Evolutionary conservation across 92 coral and sea anemone species (phyloP), one percentile per base, ranked within the genome.

Genomic region (Scolanthus callimorphus): DNA sequence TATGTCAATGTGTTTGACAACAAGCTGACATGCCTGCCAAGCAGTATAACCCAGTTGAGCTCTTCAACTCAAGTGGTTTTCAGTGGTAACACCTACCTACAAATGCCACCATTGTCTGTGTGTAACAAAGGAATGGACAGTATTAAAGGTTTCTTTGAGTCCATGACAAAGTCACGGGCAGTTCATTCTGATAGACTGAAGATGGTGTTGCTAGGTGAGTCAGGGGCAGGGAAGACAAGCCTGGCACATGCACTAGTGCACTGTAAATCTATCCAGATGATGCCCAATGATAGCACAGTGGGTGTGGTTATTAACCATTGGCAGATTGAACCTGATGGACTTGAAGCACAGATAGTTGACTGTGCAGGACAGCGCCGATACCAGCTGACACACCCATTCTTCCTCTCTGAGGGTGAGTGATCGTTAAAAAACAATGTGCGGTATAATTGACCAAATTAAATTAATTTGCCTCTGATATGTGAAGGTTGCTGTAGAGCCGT

Each of bases 331-430:
- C 71, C 76, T 1, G 75, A 73, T 57, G 98, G 88, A 3, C 53
- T 92, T 15, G 83, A 88, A 51, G 83, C 85, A 28, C 72, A 85
- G 39, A 79, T 92, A 34, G 90, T 84, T 39, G 98, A 92, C 62
- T 89, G 89, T 63, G 98, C 98, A 20, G 98, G 98, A 19, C 96
- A 92, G 34, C 85, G 89, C 24, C 65, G 88, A 10, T 92, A 92
- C 49, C 96, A 88, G 29, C 71, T 88, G 63, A 92, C 98, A 4
- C 98, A 92, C 45, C 96, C 90, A 20, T 85, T 92, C 28, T 92
- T 92, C 29, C 73, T 92, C n/a, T 92, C 92, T 23, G 74, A 90
- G 74, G 98, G 98, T 92, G 62, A 31, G 55, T 51, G 10, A n/a
- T n/a, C n/a, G n/a, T n/a, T n/a, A n/a, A n/a, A n/a, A n/a, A n/a